These are phyloP conservation scores for Stomorhina lunata DNA, from an alignment of 2,888 invertebrate genomes.

Conservation along the genomic window DNA sequence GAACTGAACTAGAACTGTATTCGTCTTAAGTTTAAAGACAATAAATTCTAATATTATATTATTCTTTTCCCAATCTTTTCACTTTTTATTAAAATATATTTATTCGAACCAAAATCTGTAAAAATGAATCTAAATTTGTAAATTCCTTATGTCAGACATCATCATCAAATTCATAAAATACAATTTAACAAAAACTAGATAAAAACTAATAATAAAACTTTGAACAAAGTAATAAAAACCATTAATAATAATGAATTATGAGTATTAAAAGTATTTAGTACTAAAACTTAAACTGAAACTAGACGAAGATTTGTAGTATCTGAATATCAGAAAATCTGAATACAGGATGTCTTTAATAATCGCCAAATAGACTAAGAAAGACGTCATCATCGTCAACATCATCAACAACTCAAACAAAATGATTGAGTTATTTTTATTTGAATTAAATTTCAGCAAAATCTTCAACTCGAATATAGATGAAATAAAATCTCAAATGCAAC, in stretches of 20 bases:
- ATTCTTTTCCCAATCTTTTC: conserved; percentile 36
- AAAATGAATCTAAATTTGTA: background rate
- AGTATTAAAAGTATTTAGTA: conserved; percentile 57
- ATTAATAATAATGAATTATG: conserved; percentile 65
- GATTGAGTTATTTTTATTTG: conserved; percentile 29
- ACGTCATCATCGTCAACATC: conserved; percentile 53
- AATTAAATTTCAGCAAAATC: conserved; percentile 44
- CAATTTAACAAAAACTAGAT: conserved; percentile 8
- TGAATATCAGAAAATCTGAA: no score
- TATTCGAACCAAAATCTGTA: conserved; percentile 43
- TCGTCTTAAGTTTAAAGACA: no score
- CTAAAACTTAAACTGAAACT: conserved; percentile 38
- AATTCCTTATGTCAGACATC: conserved; percentile 60
- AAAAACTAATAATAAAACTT: conserved; percentile 56
- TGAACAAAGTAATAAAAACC: conserved; percentile 62
- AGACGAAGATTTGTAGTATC: background rate
- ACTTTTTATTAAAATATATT: conserved; percentile 50
- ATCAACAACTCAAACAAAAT: background rate
- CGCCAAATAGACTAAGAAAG: conserved; percentile 65
- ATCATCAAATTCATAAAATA: conserved; percentile 52
- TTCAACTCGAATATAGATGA: conserved; percentile 60
- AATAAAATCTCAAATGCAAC: conserved; percentile 62
- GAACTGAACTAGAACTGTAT: no score
- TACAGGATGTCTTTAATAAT: conserved; percentile 70
- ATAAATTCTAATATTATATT: background rate